phyloP scores from a whole-genome alignment of 1,140 invertebrate genomes.

The Pteromalus puparum region DNA sequence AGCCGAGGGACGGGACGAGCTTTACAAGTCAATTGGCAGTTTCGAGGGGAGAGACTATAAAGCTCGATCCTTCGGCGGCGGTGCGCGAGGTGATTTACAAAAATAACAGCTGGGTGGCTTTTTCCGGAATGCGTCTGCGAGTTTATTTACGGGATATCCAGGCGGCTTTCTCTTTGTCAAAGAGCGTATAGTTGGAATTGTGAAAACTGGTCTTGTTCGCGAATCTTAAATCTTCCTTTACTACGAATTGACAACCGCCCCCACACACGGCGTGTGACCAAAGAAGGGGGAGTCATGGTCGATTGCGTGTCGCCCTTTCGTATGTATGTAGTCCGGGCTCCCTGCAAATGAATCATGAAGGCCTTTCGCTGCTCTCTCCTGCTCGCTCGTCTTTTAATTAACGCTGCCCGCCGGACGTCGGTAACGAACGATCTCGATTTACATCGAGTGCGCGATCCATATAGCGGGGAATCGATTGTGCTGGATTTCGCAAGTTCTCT shows the following conservation, averaged over 20 bases:
- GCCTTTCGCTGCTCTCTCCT: not conserved
- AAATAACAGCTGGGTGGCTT: not conserved
- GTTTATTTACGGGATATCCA: not conserved
- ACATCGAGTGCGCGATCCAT: conserved; percentile 15
- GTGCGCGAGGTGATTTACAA: not conserved
- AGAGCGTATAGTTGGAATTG: too few species aligned
- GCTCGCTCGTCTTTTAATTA: conserved; percentile 38
- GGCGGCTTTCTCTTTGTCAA: too few species aligned
- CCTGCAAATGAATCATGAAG: conserved; percentile 39
- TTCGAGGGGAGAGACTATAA: conserved; percentile 3
- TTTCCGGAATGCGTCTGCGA: too few species aligned
- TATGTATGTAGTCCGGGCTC: not conserved
- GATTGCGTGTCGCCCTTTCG: conserved; percentile 22
- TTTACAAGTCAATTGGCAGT: conserved; percentile 50
- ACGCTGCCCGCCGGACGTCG: not conserved
- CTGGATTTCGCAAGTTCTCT: not conserved
- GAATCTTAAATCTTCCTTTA: too few species aligned
- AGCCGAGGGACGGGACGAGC: conserved; percentile 31
- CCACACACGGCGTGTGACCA: too few species aligned
- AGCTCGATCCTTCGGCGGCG: not conserved
- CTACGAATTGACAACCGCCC: too few species aligned
- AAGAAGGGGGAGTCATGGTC: conserved; percentile 7
- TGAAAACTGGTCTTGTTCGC: too few species aligned
- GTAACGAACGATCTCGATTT: conserved; percentile 37
- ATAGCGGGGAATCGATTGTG: too few species aligned